A percentile compares a stretch with the other conserved stretches of the same genome.
These are phyloP conservation scores for Zaprionus tsacasi DNA, from an alignment of 1,140 invertebrate species.

Conservation along the genomic window DNA sequence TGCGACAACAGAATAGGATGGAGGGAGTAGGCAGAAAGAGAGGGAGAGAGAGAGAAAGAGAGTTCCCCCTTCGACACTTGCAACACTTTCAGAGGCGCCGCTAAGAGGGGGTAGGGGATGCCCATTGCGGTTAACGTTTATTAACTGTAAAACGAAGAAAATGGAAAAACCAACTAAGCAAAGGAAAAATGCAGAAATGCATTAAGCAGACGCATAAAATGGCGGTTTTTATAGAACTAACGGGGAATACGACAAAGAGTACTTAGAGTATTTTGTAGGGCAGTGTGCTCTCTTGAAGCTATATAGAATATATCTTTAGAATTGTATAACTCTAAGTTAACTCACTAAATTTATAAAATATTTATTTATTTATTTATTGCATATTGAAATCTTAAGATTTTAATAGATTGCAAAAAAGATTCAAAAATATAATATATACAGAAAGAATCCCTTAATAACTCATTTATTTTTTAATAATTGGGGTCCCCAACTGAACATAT, in stretches of 20 bases:
- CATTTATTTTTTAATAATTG: too few species aligned
- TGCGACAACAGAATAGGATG: constrained; percentile 50
- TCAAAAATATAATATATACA: too few species aligned
- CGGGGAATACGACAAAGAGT: not conserved
- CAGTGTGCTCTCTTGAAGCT: not conserved
- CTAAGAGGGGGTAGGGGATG: constrained; percentile 29
- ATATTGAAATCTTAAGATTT: too few species aligned
- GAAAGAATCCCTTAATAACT: too few species aligned
- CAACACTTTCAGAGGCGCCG: constrained; percentile 27
- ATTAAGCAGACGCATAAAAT: constrained; percentile 14
- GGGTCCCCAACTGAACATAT: too few species aligned
- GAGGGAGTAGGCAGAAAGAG: not conserved
- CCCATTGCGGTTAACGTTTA: constrained; percentile 65
- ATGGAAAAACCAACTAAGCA: constrained; percentile 16
- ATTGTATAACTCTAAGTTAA: too few species aligned
- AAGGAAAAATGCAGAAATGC: constrained; percentile 25
- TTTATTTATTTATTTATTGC: too few species aligned
- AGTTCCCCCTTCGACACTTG: constrained; percentile 35
- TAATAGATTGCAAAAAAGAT: too few species aligned
- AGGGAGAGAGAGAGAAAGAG: not conserved
- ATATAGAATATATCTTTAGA: too few species aligned
- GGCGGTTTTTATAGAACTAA: not conserved
- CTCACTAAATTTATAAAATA: too few species aligned
- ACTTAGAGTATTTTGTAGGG: not conserved
- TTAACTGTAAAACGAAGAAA: constrained; percentile 59